Evolutionary conservation across 1,140 invertebrate genomes (phyloP).

Genomic region (Bradysia coprophila): DNA sequence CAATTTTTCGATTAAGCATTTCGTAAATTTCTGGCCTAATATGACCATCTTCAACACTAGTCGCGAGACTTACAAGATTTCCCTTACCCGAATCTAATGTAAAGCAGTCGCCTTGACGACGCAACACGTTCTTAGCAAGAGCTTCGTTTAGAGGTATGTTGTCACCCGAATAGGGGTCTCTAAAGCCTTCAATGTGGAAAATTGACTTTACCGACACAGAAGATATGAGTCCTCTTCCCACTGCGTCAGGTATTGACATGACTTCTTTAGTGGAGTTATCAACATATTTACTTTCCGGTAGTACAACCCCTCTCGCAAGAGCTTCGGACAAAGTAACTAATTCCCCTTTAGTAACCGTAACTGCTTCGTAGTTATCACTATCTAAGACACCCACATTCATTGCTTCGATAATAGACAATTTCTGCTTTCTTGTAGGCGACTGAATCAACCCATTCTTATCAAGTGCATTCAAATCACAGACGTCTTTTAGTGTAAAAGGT

Average conservation of each 20-base stretch:
- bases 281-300: conserved; percentile 47
- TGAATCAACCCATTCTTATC: conserved; percentile 58
- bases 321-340: conserved; percentile 71
- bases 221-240: conserved; percentile 71
- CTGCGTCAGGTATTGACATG: conserved; percentile 59
- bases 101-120: conserved; percentile 48
- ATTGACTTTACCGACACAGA: conserved; percentile 73
- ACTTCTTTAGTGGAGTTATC: conserved; percentile 50
- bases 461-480: conserved; percentile 59
- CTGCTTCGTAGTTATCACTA: conserved; percentile 56
- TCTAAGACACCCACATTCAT: conserved; percentile 73
- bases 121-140: conserved; percentile 56
- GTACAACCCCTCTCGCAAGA: conserved; percentile 55
- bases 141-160: conserved; percentile 78
- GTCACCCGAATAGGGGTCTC: conserved; percentile 61
- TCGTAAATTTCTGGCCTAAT: conserved; percentile 62
- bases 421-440: conserved; percentile 55
- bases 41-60: conserved; percentile 41
- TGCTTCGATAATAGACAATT: conserved; percentile 64
- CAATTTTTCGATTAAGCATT: conserved; percentile 65
- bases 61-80: conserved; percentile 48
- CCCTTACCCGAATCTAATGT: conserved; percentile 59
- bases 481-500: conserved; percentile 79
- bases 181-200: conserved; percentile 83
- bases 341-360: conserved; percentile 63